Percentiles rank a stretch among this genome's conserved stretches.
Evolutionary conservation across 2,113 vertebrate genomes (phyloP).

Genomic region (Tonatia bakeri): DNA sequence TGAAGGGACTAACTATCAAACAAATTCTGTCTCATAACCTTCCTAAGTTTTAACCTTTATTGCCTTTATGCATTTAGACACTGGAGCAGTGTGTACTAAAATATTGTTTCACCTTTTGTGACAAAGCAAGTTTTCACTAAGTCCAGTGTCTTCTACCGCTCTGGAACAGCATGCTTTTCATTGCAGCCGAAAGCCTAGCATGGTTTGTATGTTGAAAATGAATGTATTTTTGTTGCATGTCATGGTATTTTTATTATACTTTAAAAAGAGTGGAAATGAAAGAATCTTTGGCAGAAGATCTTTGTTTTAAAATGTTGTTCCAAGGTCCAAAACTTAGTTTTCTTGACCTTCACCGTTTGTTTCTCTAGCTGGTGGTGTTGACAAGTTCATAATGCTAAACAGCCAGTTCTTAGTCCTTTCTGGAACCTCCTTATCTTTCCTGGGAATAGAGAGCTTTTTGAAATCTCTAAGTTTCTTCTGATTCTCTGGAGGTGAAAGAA

Average conservation of each 20-base stretch:
- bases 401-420: conserved; percentile 12
- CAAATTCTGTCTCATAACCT: conserved; percentile 27
- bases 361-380: conserved; percentile 19
- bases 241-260: not conserved
- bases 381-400: conserved; percentile 9
- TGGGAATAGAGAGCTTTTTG: not conserved
- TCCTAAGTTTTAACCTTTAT: conserved; percentile 42
- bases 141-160: not conserved
- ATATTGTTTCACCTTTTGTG: conserved; percentile 57
- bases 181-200: conserved; percentile 10
- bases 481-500: not conserved
- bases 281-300: conserved; percentile 35
- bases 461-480: conserved; percentile 9
- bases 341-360: conserved; percentile 38
- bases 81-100: conserved; percentile 32
- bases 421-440: conserved; percentile 32
- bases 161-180: conserved; percentile 35
- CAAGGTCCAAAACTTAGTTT: conserved; percentile 9
- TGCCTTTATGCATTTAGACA: conserved; percentile 51
- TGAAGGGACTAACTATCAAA: conserved; percentile 16
- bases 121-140: conserved; percentile 34
- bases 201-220: conserved; percentile 65
- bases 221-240: conserved; percentile 64
- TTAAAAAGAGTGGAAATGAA: conserved; percentile 1
- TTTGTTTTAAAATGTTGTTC: conserved; percentile 45